These are phyloP conservation scores for Xanthostigma xanthostigma DNA, from an alignment of 2,888 invertebrate species.

Conservation along the genomic window DNA sequence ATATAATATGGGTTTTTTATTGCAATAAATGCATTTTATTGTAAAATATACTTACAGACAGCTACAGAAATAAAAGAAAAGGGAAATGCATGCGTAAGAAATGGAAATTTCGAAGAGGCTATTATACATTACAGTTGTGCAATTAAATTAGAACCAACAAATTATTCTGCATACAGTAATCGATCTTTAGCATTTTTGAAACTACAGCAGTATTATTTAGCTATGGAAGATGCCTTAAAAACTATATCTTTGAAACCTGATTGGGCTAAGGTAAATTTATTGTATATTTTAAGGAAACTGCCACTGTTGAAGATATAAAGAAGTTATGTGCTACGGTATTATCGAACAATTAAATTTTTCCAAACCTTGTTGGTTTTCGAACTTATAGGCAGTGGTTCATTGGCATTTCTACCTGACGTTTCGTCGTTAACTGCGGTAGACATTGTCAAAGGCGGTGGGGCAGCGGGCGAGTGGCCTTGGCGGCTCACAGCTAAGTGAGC, in stretches of 20 bases:
- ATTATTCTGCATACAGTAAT: slow-evolving; percentile 61
- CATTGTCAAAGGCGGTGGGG: too few relatives aligned
- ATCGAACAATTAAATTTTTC: too few relatives aligned
- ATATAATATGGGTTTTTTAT: too few relatives aligned
- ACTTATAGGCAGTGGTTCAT: too few relatives aligned
- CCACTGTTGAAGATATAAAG: neutral
- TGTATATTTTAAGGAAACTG: neutral
- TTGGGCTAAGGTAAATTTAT: slow-evolving; percentile 54
- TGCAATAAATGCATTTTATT: neutral
- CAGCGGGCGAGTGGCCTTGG: too few relatives aligned
- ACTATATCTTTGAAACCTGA: slow-evolving; percentile 57
- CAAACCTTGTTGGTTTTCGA: too few relatives aligned
- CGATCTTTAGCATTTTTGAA: slow-evolving; percentile 67
- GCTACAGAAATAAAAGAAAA: slow-evolving; percentile 50
- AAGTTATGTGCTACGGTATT: neutral
- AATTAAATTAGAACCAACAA: slow-evolving; percentile 54
- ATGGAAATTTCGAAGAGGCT: slow-evolving; percentile 58
- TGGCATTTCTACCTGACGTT: too few relatives aligned
- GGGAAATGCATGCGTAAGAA: slow-evolving; percentile 62
- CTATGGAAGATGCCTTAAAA: slow-evolving; percentile 63
- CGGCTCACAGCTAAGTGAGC: too few relatives aligned
- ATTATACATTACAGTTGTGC: slow-evolving; percentile 67
- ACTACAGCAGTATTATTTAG: slow-evolving; percentile 58
- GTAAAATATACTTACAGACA: slow-evolving; percentile 4
- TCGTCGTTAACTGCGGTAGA: too few relatives aligned